Evolutionary conservation across 2,888 invertebrate species (phyloP).

Genomic region (Apamea epomidion): DNA sequence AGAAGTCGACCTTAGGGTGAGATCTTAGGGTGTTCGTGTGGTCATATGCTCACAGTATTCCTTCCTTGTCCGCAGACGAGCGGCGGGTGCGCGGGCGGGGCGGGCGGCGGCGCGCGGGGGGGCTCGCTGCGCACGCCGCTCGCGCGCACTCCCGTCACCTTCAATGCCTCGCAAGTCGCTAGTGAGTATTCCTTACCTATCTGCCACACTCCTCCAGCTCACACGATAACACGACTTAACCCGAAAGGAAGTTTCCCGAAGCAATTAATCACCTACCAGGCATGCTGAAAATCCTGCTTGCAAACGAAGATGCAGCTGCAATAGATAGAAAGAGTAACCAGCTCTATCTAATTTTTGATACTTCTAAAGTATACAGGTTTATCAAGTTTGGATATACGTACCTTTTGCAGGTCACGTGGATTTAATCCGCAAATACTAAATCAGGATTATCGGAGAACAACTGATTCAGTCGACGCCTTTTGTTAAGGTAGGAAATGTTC

Average conservation of each 20-base stretch:
- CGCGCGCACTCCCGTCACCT: conserved; percentile 88
- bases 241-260: neutral
- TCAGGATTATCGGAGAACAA: conserved; percentile 31
- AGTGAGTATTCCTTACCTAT: conserved; percentile 77
- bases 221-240: neutral
- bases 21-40: neutral
- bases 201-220: neutral
- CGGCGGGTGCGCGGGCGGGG: conserved; percentile 71
- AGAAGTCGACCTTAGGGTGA: neutral
- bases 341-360: neutral
- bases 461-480: conserved; percentile 13
- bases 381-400: conserved; percentile 35
- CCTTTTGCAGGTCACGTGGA: conserved; percentile 36
- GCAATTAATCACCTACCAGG: neutral
- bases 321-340: neutral
- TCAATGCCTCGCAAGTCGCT: conserved; percentile 87
- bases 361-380: neutral
- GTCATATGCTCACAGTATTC: neutral
- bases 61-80: conserved; percentile 73
- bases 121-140: conserved; percentile 88
- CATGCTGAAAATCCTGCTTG: neutral
- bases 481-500: conserved; percentile 33
- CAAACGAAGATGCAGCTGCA: neutral
- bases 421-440: conserved; percentile 22
- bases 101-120: conserved; percentile 80